Evolutionary conservation across 2,113 vertebrate genomes (phyloP).

Genomic region (Machaerirhynchus nigripectus): DNA sequence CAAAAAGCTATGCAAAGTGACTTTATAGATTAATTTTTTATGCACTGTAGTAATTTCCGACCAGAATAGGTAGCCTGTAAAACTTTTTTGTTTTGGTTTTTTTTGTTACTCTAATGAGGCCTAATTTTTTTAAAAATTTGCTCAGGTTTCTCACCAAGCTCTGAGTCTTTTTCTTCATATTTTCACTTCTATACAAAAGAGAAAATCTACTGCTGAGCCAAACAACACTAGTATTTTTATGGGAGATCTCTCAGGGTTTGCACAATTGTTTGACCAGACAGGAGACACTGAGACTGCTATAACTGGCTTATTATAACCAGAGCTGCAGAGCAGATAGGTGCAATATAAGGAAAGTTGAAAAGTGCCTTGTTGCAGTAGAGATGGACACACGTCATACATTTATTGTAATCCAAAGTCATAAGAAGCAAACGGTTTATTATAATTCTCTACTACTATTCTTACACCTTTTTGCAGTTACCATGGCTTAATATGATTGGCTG

Average conservation of each 20-base stretch:
- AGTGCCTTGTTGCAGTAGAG: no score
- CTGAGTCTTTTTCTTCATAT: not conserved
- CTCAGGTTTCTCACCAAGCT: not conserved
- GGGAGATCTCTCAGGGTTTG: not conserved
- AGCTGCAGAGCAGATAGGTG: not conserved
- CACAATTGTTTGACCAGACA: not conserved
- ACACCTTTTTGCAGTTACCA: no score
- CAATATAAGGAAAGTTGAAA: not conserved
- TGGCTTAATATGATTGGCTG: no score
- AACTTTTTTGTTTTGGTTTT: not conserved
- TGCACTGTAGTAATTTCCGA: not conserved
- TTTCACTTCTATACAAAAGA: not conserved
- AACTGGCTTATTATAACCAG: not conserved
- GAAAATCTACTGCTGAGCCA: not conserved
- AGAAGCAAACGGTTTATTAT: no score
- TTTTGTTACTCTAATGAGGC: not conserved
- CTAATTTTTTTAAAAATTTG: not conserved
- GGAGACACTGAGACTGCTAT: not conserved
- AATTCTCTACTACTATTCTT: no score
- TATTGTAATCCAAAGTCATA: no score
- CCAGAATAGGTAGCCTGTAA: not conserved
- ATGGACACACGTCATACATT: no score
- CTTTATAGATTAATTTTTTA: not conserved
- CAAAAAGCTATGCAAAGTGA: not conserved
- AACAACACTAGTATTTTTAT: not conserved